These are phyloP conservation scores for Arge pagana DNA, from an alignment of 2,888 invertebrate genomes.

Conservation along the genomic window DNA sequence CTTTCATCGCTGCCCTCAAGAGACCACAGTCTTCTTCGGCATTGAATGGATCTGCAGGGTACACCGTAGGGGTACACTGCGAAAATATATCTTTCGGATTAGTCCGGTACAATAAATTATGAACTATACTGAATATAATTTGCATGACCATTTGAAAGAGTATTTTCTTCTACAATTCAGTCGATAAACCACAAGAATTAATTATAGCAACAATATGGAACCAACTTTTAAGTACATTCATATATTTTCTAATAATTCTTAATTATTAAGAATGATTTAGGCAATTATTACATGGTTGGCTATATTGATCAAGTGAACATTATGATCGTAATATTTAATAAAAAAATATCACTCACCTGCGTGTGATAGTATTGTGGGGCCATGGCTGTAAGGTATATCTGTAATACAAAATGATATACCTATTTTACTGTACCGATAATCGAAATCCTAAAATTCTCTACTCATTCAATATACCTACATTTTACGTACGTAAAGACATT, in stretches of 20 bases:
- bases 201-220: not conserved
- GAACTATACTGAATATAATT: too few relatives aligned
- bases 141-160: too few relatives aligned
- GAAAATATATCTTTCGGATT: constrained; percentile 41
- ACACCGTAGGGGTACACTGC: constrained; percentile 76
- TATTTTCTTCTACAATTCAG: not conserved
- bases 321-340: too few relatives aligned
- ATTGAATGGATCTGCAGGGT: constrained; percentile 77
- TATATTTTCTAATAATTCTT: not conserved
- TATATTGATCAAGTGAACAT: too few relatives aligned
- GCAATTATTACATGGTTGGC: too few relatives aligned
- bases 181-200: not conserved
- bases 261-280: too few relatives aligned
- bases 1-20: constrained; percentile 90
- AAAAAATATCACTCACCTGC: constrained; percentile 49
- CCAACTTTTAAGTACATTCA: not conserved
- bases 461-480: too few relatives aligned
- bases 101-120: not conserved
- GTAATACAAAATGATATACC: too few relatives aligned
- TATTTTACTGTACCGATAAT: too few relatives aligned
- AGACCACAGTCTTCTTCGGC: constrained; percentile 79
- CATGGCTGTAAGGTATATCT: constrained; percentile 14
- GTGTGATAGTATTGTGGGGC: constrained; percentile 41
- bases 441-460: too few relatives aligned
- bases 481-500: too few relatives aligned